Evolutionary conservation across 2,113 vertebrate genomes (phyloP), one percentile per base, ranked within the genome.

Genomic region (Nannospalax galili): DNA sequence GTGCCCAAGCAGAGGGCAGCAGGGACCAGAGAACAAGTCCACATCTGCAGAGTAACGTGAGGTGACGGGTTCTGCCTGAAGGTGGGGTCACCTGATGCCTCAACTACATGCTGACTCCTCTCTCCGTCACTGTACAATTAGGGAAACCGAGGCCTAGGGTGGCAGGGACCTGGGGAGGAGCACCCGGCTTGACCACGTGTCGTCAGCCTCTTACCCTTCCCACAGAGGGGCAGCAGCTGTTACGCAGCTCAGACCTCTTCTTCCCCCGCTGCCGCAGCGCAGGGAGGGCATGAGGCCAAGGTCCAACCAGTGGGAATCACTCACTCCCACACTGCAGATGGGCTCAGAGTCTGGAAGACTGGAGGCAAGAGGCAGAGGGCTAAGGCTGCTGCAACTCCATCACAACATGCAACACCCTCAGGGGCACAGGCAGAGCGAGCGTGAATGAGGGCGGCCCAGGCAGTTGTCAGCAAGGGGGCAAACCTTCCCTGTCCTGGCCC

Each of bases 1-100:
- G 77, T 32, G 42, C 60, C 56, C 3, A 2, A 12, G 20, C 6
- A 32, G 48, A 42, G 37, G 26, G 40, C 0, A 0, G 56, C 52
- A 2, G 35, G 48, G 37, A 45, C 52, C 3, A 11, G 40, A 35
- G 40, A 78, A 0, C 0, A 7, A 74, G 15, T 20, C 60, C 48
- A 40, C 0, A 0, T 45, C 32, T 1, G n/a, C 30, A 11, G 19
- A 17, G 10, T 0, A 0, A 24, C 32, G 40, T 0, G 6, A n/a
- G 24, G 75, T 32, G 32, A 10, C 0, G 1, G n/a, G 42, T 32
- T 10, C 1, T 1, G 2, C 22, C 80, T 11, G 20, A 0, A 2
- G 37, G 32, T 2, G 14, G 1, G 11, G 3, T 86, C 48, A 48
- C 42, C 65, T 24, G 65, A 7, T 70, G 42, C 16, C 60, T 8